Evolutionary conservation across 2,888 invertebrate species (phyloP), one percentile per base, ranked within the genome.

Genomic region (Callimorpha dominula): DNA sequence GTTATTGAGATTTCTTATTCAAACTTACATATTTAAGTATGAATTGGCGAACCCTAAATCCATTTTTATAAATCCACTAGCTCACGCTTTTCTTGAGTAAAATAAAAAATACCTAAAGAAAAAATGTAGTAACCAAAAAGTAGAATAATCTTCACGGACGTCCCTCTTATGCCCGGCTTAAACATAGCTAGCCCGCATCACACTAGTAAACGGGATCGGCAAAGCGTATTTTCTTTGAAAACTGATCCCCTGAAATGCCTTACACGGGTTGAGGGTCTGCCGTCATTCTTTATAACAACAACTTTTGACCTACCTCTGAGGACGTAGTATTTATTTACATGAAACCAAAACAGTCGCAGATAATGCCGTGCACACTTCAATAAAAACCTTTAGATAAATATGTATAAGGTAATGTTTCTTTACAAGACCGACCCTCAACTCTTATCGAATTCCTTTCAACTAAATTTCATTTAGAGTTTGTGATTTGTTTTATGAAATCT

Each of bases 171-270:
- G 78, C 75, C 76, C 79, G 84, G 84, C 81, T 88, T 82, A 86
- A 86, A 83, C 80, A 78, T 76, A 76, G 80, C 75, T 75, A 75
- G 78, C 81, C 85, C 80, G 72, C 81, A 81, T 83, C 80, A 79
- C 75, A 84, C 83, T 81, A 85, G 84, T 84, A 85, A 87, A 88
- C 86, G 81, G 85, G 87, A 87, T 87, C 86, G 73, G 73, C 80
- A 86, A 87, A 90, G 85, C 87, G 82, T 91, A 87, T 91, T 92
- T 91, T 90, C 90, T 91, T 91, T 91, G 90, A 89, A 91, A 92
- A 88, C 87, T 84, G 89, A 91, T 91, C 89, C 88, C 74, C 64
- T 81, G 81, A 86, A 88, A 86, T 86, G 77, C 83, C 82, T 85
- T 82, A 82, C 84, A 84, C 76, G 83, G 85, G 83, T 82, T 84